Conservation (phyloP, 2,113 vertebrate genomes). For the Bos taurus region DNA sequence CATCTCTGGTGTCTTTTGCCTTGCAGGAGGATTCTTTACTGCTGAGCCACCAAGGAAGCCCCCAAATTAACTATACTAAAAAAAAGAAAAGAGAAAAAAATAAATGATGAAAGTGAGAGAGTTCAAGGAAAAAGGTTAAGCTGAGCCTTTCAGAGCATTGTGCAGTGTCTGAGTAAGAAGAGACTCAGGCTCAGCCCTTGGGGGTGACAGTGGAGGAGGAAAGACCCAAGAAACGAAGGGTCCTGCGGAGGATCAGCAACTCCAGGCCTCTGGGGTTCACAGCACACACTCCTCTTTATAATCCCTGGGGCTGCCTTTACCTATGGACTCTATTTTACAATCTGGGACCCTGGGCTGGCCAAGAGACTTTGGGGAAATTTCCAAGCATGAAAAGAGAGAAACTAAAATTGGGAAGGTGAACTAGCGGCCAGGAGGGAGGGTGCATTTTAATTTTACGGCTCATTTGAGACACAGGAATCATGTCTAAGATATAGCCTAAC, state of each 20-base stretch:
- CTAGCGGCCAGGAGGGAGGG: neutral
- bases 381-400: neutral
- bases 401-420: neutral
- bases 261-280: neutral
- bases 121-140: neutral
- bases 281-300: neutral
- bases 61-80: neutral
- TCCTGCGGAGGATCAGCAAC: neutral
- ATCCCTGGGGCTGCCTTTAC: neutral
- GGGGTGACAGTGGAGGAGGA: neutral
- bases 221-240: neutral
- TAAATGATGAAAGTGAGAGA: neutral
- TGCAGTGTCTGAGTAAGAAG: neutral
- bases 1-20: neutral
- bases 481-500: neutral
- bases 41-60: neutral
- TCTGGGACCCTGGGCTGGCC: neutral
- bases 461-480: neutral
- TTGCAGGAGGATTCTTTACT: neutral
- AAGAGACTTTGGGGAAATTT: neutral
- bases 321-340: neutral
- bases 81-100: neutral
- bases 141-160: neutral
- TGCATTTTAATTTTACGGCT: neutral
- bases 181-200: neutral